phyloP scores from a whole-genome alignment of 1,140 invertebrate genomes.

The Drosophila carrolli region DNA sequence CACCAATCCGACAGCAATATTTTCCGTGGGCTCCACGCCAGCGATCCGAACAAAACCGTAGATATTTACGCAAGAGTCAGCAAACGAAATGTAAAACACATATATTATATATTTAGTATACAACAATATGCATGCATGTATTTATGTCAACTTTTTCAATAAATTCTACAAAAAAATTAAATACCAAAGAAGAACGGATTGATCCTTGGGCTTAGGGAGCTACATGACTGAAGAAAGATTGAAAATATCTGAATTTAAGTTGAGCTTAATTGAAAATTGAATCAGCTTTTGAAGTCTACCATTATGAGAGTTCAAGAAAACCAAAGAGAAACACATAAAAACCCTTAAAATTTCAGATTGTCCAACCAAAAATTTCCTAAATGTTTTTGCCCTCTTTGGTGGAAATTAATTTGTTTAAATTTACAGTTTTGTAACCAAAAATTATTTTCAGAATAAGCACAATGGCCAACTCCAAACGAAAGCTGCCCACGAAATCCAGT shows the following conservation, averaged over 20 bases:
- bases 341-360: too few species aligned
- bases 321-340: too few species aligned
- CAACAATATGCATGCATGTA: constrained; percentile 84
- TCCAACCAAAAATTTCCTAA: too few species aligned
- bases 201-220: neutral
- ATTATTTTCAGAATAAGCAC: constrained; percentile 11
- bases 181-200: neutral
- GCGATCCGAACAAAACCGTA: constrained; percentile 56
- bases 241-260: neutral
- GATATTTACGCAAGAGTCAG: constrained; percentile 70
- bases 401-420: too few species aligned
- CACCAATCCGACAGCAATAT: constrained; percentile 55
- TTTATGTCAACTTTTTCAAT: constrained; percentile 85
- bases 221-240: neutral
- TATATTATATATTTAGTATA: constrained; percentile 83
- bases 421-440: neutral
- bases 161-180: constrained; percentile 73
- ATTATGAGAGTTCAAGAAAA: too few species aligned
- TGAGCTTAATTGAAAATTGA: neutral
- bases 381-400: too few species aligned
- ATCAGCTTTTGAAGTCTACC: too few species aligned
- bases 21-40: constrained; percentile 39
- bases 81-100: constrained; percentile 68
- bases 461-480: constrained; percentile 70
- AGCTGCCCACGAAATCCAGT: constrained; percentile 34